phyloP scores from a whole-genome alignment of 2,113 vertebrate species.

The Tympanuchus pallidicinctus region DNA sequence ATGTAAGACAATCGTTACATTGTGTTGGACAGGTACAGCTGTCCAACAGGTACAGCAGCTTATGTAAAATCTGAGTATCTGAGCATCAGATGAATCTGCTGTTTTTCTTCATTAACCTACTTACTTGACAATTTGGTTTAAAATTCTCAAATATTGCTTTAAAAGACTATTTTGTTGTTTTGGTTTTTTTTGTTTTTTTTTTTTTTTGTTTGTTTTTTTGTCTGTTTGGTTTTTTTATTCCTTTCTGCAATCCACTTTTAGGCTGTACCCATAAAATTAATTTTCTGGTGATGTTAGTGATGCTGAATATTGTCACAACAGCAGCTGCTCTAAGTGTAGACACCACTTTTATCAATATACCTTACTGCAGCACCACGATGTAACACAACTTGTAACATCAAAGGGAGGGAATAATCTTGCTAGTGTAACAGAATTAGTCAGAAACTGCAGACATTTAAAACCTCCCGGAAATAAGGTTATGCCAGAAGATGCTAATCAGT shows the following conservation, averaged over 20 bases:
- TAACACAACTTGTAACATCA: not conserved
- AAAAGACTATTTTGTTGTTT: not conserved
- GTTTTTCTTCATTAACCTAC: not conserved
- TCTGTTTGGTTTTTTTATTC: not conserved
- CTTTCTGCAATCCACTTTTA: not conserved
- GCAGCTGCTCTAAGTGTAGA: not conserved
- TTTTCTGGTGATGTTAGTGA: not conserved
- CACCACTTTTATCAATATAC: not conserved
- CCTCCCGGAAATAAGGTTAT: accelerated
- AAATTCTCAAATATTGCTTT: not conserved
- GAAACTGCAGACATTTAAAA: not conserved
- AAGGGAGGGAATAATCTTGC: not conserved
- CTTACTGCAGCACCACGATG: not conserved
- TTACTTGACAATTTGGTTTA: not conserved
- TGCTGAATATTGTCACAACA: not conserved
- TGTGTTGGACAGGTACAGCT: not conserved
- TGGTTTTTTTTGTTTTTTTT: not conserved
- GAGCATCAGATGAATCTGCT: not conserved
- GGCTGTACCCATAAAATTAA: not conserved
- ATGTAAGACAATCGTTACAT: not conserved
- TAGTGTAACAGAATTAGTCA: not conserved
- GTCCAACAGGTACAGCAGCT: not conserved
- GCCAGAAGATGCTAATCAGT: not conserved
- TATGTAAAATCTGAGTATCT: not conserved
- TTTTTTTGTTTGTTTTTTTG: not conserved